These are phyloP conservation scores for Polydrusus tereticollis DNA, from an alignment of 2,888 invertebrate genomes.

Conservation along the genomic window DNA sequence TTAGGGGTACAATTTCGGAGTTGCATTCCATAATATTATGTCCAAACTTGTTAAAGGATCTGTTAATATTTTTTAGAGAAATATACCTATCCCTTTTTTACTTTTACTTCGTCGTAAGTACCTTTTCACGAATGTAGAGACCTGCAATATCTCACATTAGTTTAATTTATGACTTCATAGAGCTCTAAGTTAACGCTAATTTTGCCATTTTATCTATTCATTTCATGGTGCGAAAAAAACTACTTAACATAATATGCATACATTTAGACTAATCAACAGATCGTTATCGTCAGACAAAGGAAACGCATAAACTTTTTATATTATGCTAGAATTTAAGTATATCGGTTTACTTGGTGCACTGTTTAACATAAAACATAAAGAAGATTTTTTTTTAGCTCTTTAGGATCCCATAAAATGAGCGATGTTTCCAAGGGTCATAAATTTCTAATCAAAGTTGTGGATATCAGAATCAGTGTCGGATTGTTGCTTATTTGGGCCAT, in stretches of 20 bases:
- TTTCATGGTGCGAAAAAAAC: constrained; percentile 19
- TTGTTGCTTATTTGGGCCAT: no score
- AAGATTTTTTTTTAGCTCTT: constrained; percentile 10
- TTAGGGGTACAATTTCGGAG: no score
- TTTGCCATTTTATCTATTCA: constrained; percentile 7
- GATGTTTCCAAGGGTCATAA: constrained; percentile 2
- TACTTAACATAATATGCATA: constrained; percentile 21
- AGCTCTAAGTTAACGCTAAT: not conserved
- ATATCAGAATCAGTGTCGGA: not conserved
- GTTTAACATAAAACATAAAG: constrained; percentile 26
- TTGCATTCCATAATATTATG: no score
- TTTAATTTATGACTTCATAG: constrained; percentile 1
- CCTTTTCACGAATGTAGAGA: no score
- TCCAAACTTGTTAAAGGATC: no score
- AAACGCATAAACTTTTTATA: constrained; percentile 28
- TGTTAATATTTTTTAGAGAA: no score
- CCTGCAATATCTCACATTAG: no score
- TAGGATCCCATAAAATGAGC: constrained; percentile 10
- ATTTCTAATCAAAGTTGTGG: not conserved
- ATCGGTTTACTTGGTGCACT: constrained; percentile 23
- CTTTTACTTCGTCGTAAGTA: no score
- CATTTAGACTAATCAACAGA: constrained; percentile 34
- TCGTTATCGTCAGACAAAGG: constrained; percentile 32
- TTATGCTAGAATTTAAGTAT: constrained; percentile 28
- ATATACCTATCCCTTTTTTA: no score